A percentile compares a stretch with the other conserved stretches of the same genome.
phyloP scores from a whole-genome alignment of 2,888 invertebrate species.

The Zhengitettix transpicula region DNA sequence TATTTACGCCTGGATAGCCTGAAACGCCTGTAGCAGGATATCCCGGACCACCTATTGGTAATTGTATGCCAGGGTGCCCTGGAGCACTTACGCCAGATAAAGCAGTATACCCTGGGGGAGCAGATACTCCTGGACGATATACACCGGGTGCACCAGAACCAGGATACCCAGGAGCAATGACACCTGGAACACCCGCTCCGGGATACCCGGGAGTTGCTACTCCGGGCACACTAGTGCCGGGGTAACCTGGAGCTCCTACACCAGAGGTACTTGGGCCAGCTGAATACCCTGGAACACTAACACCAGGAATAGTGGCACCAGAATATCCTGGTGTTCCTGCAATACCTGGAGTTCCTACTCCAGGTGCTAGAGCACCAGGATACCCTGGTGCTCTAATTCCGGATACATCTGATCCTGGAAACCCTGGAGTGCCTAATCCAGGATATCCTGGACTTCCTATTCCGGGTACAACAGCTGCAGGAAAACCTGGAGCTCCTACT shows the following conservation, averaged over 20 bases:
- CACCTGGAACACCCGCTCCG: constrained; percentile 4
- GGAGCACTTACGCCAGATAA: constrained; percentile 2
- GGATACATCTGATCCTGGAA: constrained; percentile 3
- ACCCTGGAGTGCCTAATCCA: constrained; percentile 3
- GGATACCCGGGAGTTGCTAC: background rate
- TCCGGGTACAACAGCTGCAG: background rate
- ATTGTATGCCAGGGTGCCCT: constrained; percentile 3
- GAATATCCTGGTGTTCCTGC: constrained; percentile 1
- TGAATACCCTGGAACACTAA: background rate
- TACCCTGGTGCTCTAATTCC: constrained; percentile 2
- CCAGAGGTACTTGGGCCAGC: too few relatives aligned
- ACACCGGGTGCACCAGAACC: background rate
- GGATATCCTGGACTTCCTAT: background rate
- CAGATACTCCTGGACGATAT: background rate
- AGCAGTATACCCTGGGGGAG: constrained; percentile 1
- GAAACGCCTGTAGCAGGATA: background rate
- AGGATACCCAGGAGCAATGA: background rate
- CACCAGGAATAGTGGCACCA: background rate
- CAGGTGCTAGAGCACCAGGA: background rate
- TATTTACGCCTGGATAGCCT: too few relatives aligned
- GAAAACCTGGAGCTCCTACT: background rate
- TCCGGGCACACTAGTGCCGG: constrained; percentile 4
- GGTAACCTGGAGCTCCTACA: background rate
- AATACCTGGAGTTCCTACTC: constrained; percentile 11
- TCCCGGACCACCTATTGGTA: constrained; percentile 1